These are phyloP conservation scores for Mactra quadrangularis DNA, from an alignment of 1,140 invertebrate genomes.

Conservation along the genomic window DNA sequence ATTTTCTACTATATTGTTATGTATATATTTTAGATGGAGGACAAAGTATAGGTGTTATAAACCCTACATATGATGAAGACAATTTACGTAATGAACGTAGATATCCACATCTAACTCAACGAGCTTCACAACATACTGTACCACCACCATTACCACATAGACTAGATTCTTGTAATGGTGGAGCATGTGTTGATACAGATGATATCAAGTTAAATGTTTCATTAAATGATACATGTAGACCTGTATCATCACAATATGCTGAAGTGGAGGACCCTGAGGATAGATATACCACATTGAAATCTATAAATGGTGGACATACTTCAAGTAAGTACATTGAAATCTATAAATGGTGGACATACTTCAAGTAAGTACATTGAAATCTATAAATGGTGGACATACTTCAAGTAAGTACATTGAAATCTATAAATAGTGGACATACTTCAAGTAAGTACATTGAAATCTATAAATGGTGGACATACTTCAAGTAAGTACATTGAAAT, in stretches of 20 bases:
- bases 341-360: no score
- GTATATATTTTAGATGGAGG: conserved; percentile 19
- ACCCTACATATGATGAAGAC: conserved; percentile 29
- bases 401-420: no score
- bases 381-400: no score
- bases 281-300: conserved; percentile 49
- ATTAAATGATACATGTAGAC: not conserved
- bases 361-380: no score
- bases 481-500: no score
- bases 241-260: conserved; percentile 13
- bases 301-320: not conserved
- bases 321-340: no score
- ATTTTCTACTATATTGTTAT: no score
- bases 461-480: no score
- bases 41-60: not conserved
- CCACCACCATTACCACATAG: conserved; percentile 19
- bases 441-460: no score
- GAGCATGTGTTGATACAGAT: conserved; percentile 40
- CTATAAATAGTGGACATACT: no score
- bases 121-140: not conserved
- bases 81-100: conserved; percentile 30
- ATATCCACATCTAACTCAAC: conserved; percentile 46
- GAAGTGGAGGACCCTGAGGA: conserved; percentile 39
- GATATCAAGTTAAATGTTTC: conserved; percentile 38
- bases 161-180: not conserved